phyloP scores from a whole-genome alignment of 2,113 vertebrate species.

The Xiphophorus couchianus region DNA sequence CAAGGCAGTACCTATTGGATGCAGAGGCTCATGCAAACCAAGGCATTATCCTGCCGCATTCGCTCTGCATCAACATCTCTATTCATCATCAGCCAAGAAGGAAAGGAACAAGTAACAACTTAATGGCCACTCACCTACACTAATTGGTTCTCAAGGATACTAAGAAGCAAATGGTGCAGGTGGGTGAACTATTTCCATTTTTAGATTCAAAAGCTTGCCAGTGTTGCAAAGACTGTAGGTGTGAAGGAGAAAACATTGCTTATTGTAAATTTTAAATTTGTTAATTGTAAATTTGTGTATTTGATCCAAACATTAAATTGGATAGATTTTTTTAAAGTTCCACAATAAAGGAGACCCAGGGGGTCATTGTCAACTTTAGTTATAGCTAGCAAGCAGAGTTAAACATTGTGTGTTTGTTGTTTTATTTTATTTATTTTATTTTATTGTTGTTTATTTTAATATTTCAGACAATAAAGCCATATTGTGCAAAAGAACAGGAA shows the following conservation, averaged over 20 bases:
- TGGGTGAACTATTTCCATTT: not conserved
- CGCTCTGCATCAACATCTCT: slow-evolving; percentile 30
- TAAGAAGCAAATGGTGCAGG: not conserved
- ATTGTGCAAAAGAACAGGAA: too few relatives aligned
- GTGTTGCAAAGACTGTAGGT: slow-evolving; percentile 16
- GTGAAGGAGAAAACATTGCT: too few relatives aligned
- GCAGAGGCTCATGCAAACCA: slow-evolving; percentile 24
- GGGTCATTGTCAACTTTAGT: too few relatives aligned
- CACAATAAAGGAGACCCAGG: too few relatives aligned
- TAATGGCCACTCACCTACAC: slow-evolving; percentile 31
- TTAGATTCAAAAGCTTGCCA: not conserved
- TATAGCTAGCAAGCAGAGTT: too few relatives aligned
- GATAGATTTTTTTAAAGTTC: not conserved
- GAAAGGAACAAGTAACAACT: slow-evolving; percentile 14
- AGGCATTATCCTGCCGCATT: slow-evolving; percentile 31
- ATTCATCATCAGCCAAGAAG: slow-evolving; percentile 39
- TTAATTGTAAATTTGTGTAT: too few relatives aligned
- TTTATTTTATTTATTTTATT: too few relatives aligned
- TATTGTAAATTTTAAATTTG: too few relatives aligned
- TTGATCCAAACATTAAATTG: not conserved
- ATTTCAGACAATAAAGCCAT: too few relatives aligned
- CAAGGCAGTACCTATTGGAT: slow-evolving; percentile 15
- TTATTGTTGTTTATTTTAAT: too few relatives aligned
- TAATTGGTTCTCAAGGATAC: slow-evolving; percentile 19
- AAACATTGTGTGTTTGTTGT: too few relatives aligned